These are phyloP conservation scores for Onychomys torridus DNA, from an alignment of 2,797 vertebrate genomes.

Conservation along the genomic window DNA sequence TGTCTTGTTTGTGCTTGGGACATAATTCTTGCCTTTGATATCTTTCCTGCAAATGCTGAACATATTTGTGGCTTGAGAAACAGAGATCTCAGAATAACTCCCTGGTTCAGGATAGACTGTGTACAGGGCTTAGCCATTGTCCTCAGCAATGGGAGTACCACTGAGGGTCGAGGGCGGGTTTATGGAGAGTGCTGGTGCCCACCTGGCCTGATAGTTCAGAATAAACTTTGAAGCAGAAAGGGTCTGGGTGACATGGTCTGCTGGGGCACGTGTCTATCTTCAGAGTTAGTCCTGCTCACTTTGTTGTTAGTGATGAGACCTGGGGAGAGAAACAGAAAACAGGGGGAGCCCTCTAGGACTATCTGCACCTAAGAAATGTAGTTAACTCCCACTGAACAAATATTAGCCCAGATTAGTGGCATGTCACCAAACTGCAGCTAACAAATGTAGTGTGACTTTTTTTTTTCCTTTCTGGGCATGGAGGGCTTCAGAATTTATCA, in stretches of 20 bases:
- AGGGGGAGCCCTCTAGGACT: not conserved
- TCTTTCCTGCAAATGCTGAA: conserved; percentile 70
- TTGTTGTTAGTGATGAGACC: not conserved
- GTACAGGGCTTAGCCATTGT: not conserved
- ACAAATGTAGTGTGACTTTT: not conserved
- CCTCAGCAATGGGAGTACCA: not conserved
- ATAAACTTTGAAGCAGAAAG: not conserved
- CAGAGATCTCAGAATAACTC: conserved; percentile 56
- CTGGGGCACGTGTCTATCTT: not conserved
- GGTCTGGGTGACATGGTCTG: too few relatives aligned
- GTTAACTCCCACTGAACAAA: not conserved
- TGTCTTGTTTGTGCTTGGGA: conserved; percentile 31
- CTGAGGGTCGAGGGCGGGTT: not conserved
- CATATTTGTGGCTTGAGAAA: conserved; percentile 78
- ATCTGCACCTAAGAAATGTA: not conserved
- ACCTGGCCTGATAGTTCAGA: accelerated
- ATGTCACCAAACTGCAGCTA: not conserved
- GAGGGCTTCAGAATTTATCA: not conserved
- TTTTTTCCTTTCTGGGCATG: not conserved
- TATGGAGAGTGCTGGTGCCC: accelerated
- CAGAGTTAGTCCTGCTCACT: not conserved
- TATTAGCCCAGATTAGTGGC: not conserved
- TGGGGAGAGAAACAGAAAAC: not conserved
- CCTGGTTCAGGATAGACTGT: conserved; percentile 15
- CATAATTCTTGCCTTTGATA: conserved; percentile 58